Evolutionary conservation across 2,797 vertebrate species (phyloP), one percentile per base, ranked within the genome.

Genomic region (Zenarchopterus dispar): DNA sequence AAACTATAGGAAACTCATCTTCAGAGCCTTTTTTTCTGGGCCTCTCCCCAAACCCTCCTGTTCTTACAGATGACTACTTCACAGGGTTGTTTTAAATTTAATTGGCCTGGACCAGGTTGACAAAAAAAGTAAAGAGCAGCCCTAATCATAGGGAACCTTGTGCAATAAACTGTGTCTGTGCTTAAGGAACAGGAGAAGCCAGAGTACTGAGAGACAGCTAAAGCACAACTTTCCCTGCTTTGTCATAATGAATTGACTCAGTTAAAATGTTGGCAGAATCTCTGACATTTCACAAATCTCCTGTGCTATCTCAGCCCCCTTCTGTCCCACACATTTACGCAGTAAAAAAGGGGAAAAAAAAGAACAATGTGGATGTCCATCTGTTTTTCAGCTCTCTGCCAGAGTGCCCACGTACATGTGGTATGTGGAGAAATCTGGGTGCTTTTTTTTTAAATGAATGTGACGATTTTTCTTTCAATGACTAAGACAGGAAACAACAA

Each of bases 241-340:
- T 51, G 64, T 77, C 80, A 84, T 71, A 64, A 66, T 67, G 75
- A 77, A 59, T 73, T 74, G 80, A 65, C 66, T 67, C 55, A 52
- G 56, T 33, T 70, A 41, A 74, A 74, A 70, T 67, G 61, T 62
- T 83, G 70, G 82, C 77, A 82, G 56, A 42, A n/a, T 51, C 59
- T 82, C 77, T 89, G 75, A 87, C 73, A 89, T 90, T 87, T 92
- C 82, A 86, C 60, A 54, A 92, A 81, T 85, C 67, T 68, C 71
- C 80, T 65, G 62, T 59, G 11, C 65, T 70, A 74, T 75, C 50
- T 77, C 81, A 18, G 70, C 75, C 55, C 66, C 46, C 63, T 70
- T 70, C 76, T 80, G 85, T 78, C 77, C 84, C 83, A 84, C 81
- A 86, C 62, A 16, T 70, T 85, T 73, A 62, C 10, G 46, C 66